A percentile compares a stretch with the other conserved stretches of the same genome.
Evolutionary conservation across 2,113 vertebrate species (phyloP).

Genomic region (Nothocercus nigrocapillus): DNA sequence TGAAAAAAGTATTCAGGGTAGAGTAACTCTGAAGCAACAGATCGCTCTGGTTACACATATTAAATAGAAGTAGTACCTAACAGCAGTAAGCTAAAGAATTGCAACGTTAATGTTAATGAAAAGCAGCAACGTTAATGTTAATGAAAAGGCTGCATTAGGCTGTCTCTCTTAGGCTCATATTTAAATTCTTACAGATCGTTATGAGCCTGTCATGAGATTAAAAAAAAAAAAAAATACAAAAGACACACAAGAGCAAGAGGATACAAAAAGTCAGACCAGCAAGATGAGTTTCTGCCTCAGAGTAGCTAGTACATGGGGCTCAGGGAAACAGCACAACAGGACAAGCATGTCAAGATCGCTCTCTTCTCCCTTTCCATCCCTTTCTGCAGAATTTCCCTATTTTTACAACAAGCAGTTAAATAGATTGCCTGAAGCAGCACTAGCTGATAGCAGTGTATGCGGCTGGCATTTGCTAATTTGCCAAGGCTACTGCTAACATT

Average conservation of each 20-base stretch:
- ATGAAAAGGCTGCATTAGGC: neutral
- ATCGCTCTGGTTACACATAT: neutral
- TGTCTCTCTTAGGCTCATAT: neutral
- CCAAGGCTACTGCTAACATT: neutral
- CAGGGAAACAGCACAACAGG: neutral
- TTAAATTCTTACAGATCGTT: neutral
- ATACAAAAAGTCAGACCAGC: neutral
- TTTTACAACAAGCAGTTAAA: neutral
- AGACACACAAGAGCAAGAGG: neutral
- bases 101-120: neutral
- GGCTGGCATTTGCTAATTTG: neutral
- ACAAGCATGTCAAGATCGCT: neutral
- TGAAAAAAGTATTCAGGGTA: neutral
- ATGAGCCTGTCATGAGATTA: neutral
- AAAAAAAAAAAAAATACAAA: neutral
- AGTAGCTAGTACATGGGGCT: fast-evolving
- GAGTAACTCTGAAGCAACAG: neutral
- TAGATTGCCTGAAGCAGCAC: neutral
- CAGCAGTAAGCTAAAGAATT: neutral
- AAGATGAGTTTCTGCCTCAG: neutral
- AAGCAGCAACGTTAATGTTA: neutral
- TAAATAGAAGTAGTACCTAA: neutral
- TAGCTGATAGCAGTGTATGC: neutral
- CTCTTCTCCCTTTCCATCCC: neutral
- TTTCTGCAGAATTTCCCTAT: neutral